These are phyloP conservation scores for Echeneis naucrates DNA, from an alignment of 2,797 vertebrate species.

Conservation along the genomic window DNA sequence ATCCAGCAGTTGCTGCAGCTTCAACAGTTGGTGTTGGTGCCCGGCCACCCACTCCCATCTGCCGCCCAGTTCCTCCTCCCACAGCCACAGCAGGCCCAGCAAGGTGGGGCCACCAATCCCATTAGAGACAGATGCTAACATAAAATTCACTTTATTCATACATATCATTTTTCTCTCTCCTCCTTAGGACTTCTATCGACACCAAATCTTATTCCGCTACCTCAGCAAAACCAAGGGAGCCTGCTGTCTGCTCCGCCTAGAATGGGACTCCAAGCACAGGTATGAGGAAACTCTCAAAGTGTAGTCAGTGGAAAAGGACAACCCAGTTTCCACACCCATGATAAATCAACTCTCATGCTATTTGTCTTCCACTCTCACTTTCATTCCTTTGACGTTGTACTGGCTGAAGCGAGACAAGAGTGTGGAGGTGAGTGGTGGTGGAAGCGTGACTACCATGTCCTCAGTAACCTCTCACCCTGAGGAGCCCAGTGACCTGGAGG, in stretches of 20 bases:
- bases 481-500: constrained; percentile 94
- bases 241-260: constrained; percentile 88
- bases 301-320: constrained; percentile 42
- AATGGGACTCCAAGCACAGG: constrained; percentile 91
- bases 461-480: constrained; percentile 87
- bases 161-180: constrained; percentile 7
- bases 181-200: constrained; percentile 90
- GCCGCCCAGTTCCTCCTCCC: constrained; percentile 93
- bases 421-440: constrained; percentile 73
- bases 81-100: constrained; percentile 93
- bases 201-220: constrained; percentile 96
- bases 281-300: constrained; percentile 66
- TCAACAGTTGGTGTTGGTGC: constrained; percentile 93
- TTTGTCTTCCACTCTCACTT: constrained; percentile 36
- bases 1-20: constrained; percentile 95
- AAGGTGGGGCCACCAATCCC: constrained; percentile 81
- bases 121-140: not conserved
- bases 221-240: constrained; percentile 96
- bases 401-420: constrained; percentile 80
- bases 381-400: constrained; percentile 14
- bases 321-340: not conserved
- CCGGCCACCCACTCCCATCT: constrained; percentile 89
- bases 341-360: constrained; percentile 11
- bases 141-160: not conserved
- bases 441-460: constrained; percentile 72